Evolutionary conservation across 2,888 invertebrate species (phyloP), one percentile per base, ranked within the genome.

Genomic region (Amblyjoppa fuscipennis): DNA sequence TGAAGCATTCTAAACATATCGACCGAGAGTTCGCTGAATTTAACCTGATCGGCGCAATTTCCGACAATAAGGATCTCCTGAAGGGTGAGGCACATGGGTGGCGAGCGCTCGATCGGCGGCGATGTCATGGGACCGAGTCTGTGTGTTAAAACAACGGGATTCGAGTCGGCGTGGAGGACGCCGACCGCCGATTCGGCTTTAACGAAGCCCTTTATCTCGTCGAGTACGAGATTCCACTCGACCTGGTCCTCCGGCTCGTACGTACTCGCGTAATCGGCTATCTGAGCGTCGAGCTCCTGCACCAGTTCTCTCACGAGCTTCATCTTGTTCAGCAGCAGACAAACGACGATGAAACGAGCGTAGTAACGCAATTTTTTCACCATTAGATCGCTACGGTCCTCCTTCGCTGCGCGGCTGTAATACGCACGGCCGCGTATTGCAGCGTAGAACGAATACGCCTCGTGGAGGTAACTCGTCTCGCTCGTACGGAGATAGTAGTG

Each of bases 1-100:
- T 99, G 99, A 84, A 99, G 95, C 97, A 99, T 99, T 90, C 99
- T 96, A 94, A 98, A 99, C 99, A 99, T 99, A 95, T 99, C 99
- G 96, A 99, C 97, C 16, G 99, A 99, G 89, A 99, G 95, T 94
- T 99, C 99, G 89, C 98, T 98, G 95, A 99, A 99, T 94, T 99
- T 99, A 49, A 98, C 98, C 95, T 99, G 99, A 92, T 98, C 98
- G 88, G 97, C 96, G 91, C 97, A 97, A 94, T 98, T 98, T 83
- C 99, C 99, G 83, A 99, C 97, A 88, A 99, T 98, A 82, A 99
- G 95, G 88, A 98, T 98, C 95, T 99, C 99, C 95, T 99, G 98
- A 69, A 99, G 96, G 53, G 97, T 96, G 89, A 99, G 95, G 92
- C 97, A 97, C 97, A 98, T 97, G 90, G 97, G 97, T 87, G 97